Evolutionary conservation across 30 jellyfish, hydroid and myxozoan genomes (phyloP).

Genomic region (Haliclystus octoradiatus): DNA sequence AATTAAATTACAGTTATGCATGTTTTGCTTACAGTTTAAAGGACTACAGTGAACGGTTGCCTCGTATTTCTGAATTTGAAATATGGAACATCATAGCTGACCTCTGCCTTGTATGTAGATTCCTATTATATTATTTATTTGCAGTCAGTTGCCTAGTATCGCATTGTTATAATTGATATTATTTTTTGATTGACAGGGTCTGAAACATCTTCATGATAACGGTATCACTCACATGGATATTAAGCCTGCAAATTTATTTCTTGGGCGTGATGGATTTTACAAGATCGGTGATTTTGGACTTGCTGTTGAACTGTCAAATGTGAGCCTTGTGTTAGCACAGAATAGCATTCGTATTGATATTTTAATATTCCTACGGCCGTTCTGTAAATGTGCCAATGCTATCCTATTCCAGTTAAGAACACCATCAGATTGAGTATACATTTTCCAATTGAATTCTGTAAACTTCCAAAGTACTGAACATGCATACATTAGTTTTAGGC

Average conservation of each 20-base stretch:
- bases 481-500: too few relatives aligned
- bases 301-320: slow-evolving; percentile 64
- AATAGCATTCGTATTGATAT: too few relatives aligned
- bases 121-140: too few relatives aligned
- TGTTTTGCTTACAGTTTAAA: slow-evolving; percentile 38
- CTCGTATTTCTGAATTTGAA: slow-evolving; percentile 49
- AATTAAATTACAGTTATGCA: too few relatives aligned
- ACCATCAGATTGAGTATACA: too few relatives aligned
- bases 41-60: slow-evolving; percentile 75
- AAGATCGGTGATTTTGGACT: slow-evolving; percentile 92
- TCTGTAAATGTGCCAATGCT: too few relatives aligned
- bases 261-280: slow-evolving; percentile 81
- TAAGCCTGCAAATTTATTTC: slow-evolving; percentile 74
- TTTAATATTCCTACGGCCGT: too few relatives aligned
- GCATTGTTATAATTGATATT: not conserved
- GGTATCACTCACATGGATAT: slow-evolving; percentile 78
- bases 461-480: too few relatives aligned
- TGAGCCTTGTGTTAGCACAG: too few relatives aligned
- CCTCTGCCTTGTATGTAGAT: slow-evolving; percentile 22
- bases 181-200: slow-evolving; percentile 28
- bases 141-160: not conserved
- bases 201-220: slow-evolving; percentile 69
- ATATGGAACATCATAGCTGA: slow-evolving; percentile 82
- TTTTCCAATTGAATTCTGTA: too few relatives aligned
- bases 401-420: too few relatives aligned